These are phyloP conservation scores for Opisthograptis luteolata DNA, from an alignment of 2,888 invertebrate genomes.

Conservation along the genomic window DNA sequence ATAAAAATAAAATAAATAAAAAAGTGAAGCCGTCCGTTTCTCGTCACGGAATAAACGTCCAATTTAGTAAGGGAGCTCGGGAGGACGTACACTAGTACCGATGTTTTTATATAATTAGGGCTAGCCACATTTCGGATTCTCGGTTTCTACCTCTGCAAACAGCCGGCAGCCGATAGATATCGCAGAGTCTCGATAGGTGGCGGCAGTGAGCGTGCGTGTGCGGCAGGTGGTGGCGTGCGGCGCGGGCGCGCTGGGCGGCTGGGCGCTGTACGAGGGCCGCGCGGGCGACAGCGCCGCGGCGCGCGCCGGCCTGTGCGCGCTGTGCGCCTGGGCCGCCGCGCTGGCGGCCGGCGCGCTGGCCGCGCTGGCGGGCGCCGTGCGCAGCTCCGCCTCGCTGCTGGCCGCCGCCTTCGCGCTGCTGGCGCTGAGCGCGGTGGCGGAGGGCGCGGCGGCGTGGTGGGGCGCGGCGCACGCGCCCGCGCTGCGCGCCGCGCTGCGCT, in stretches of 20 bases:
- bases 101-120: no score
- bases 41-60: no score
- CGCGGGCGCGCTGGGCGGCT: slow-evolving; percentile 62
- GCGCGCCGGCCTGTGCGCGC: slow-evolving; percentile 66
- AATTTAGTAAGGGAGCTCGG: no score
- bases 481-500: slow-evolving; percentile 60
- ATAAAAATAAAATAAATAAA: no score
- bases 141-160: no score
- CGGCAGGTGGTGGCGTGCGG: slow-evolving; percentile 35
- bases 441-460: slow-evolving; percentile 74
- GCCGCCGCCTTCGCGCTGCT: slow-evolving; percentile 69
- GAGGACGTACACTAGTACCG: no score
- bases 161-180: no score
- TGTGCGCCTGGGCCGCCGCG: slow-evolving; percentile 64
- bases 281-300: slow-evolving; percentile 59
- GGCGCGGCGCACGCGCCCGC: slow-evolving; percentile 69
- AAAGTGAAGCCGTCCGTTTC: no score
- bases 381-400: slow-evolving; percentile 61
- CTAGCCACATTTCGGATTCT: no score
- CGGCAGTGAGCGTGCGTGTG: no score
- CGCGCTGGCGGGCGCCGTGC: slow-evolving; percentile 58
- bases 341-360: slow-evolving; percentile 61
- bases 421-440: slow-evolving; percentile 66
- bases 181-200: no score
- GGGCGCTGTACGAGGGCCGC: slow-evolving; percentile 73